phyloP scores from a whole-genome alignment of 2,888 invertebrate genomes.

The Chironomus riparius region DNA sequence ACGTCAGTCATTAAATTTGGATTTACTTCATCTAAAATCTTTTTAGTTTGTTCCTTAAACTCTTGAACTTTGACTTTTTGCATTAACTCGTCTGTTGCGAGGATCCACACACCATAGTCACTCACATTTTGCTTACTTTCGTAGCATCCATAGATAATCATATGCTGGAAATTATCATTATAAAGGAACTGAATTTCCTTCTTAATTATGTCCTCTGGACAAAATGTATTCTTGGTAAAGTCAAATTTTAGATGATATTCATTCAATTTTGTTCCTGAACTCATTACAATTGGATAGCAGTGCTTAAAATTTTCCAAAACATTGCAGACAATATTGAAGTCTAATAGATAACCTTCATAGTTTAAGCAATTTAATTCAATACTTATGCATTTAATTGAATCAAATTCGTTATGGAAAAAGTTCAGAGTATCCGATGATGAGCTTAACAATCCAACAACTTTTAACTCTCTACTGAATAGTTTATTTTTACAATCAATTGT shows the following conservation, averaged over 20 bases:
- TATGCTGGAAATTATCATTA: background rate
- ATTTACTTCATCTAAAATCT: background rate
- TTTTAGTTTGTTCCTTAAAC: background rate
- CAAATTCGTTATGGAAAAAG: background rate
- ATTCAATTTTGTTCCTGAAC: background rate
- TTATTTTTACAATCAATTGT: background rate
- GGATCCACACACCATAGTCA: background rate
- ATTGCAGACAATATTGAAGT: background rate
- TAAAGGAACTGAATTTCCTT: background rate
- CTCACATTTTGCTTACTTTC: background rate
- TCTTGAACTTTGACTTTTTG: background rate
- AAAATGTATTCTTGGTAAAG: background rate
- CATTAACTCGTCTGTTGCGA: background rate
- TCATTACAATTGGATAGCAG: background rate
- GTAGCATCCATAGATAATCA: background rate
- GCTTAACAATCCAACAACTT: background rate
- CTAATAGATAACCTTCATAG: background rate
- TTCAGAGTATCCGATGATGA: background rate
- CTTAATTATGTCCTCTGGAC: background rate
- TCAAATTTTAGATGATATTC: background rate
- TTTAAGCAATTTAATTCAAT: background rate
- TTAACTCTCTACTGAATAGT: background rate
- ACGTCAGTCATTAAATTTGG: background rate
- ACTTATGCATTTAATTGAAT: background rate
- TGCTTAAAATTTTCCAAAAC: background rate